Evolutionary conservation across 1,140 invertebrate species (phyloP), one percentile per base, ranked within the genome.

Genomic region (Drosophila yakuba): DNA sequence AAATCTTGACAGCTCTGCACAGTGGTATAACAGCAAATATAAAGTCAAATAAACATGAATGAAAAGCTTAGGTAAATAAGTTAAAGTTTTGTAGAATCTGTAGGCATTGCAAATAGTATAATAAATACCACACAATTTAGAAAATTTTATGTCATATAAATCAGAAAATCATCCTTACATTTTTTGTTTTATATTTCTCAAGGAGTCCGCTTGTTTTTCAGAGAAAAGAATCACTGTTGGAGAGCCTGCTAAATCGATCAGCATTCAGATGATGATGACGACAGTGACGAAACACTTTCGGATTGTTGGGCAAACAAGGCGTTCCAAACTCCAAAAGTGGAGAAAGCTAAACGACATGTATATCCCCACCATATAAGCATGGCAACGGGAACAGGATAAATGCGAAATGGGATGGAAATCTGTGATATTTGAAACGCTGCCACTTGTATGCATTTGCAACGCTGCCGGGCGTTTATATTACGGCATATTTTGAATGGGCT

Each of bases 401-500:
- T 10, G 0, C 7, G 32, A 63, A 39, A 39, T 44, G 20, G 20
- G 20, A 55, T 41, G 20, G 48, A 25, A 61, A 59, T n/a, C 23
- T 38, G n/a, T 14, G 25, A 28, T 20, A 52, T 23, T 52, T 15
- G 38, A 66, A 66, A 52, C 61, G 8, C 8, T 10, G 32, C 32
- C 32, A 32, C 32, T 32, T 32, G 32, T 8, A 10, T 32, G 32
- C 2, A 10, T 32, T 32, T 32, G 32, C 32, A 10, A 32, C 32
- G 32, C 7, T 8, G 7, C 8, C 32, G 8, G 32, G 32, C 17
- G 32, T 39, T 61, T 41, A 47, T 36, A 39, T 77, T 77, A 56
- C 45, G 60, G 38, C 81, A 82, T 56, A 51, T 71, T 78, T 67
- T 75, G 39, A 68, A 77, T 50, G 62, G 52, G 57, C 63, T 62